Base-by-base conservation (phyloP, 2,888 invertebrate genomes). In the Eupithecia inturbata region DNA sequence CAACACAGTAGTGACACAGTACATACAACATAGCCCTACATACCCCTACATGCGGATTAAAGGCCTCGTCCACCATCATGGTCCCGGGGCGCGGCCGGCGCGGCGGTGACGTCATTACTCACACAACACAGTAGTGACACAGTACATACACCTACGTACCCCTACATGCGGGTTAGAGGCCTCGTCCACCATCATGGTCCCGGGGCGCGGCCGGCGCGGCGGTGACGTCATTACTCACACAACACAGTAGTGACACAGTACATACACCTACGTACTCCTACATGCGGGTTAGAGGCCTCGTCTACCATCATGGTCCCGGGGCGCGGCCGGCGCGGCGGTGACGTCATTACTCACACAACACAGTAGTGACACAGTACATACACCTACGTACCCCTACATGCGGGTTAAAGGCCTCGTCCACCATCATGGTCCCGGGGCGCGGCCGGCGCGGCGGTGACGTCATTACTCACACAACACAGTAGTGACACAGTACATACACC, bases 271-370 rank as follows among this genome's bases (percentile, higher is more conserved):
- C 77, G 64, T 76, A 78, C 76, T 76, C 70, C 71, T 10, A 26
- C n/a, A 3, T n/a, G 70, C 88, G 89, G 88, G 78, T 87, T 87
- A 78, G 81, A 62, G 5, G 87, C 81, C 57, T 91, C 89, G 76
- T 89, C 84, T 33, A 92, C 72, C 69, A 92, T 79, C 81, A 93
- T 82, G 19, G 91, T 91, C 77, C 86, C 90, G 1, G 91, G 91
- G 0, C 91, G 68, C 7, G 76, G 75, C 9, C 83, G 80, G 60
- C 82, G 62, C 33, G n/a, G 19, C 33, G 33, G 33, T 33, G 33
- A 33, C 33, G 33, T 33, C 33, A 33, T 33, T 0, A 33, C 33
- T 6, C 33, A 33, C 33, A 33, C 33, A 33, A 33, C 33, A 33
- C 33, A 33, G 33, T 6, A 33, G 33, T 33, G 33, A 45, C 19